These are phyloP conservation scores for Onthophagus taurus DNA, from an alignment of 1,140 invertebrate species.

Conservation along the genomic window DNA sequence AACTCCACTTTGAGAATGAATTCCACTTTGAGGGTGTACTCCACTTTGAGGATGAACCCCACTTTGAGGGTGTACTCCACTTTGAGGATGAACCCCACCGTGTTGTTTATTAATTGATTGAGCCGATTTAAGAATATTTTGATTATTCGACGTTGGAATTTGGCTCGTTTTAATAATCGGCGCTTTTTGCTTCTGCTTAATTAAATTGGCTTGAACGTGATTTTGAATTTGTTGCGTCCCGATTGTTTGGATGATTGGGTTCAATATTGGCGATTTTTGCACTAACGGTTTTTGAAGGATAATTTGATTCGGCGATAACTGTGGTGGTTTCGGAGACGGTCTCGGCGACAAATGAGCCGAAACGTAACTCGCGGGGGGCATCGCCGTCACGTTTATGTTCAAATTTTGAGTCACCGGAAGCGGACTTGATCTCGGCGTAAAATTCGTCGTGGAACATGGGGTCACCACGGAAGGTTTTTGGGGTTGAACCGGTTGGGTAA, in stretches of 20 bases:
- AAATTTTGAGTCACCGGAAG: slow-evolving; percentile 26
- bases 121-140: no score
- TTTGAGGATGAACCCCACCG: no score
- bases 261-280: slow-evolving; percentile 17
- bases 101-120: no score
- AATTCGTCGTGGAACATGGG: slow-evolving; percentile 5
- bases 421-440: slow-evolving; percentile 14
- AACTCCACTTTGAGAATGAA: no score
- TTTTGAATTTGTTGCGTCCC: background rate
- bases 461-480: slow-evolving; percentile 16
- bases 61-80: no score
- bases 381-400: slow-evolving; percentile 24
- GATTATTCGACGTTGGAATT: slow-evolving; percentile 1
- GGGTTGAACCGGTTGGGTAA: slow-evolving; percentile 20
- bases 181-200: background rate
- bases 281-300: slow-evolving; percentile 4
- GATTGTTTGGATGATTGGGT: no score
- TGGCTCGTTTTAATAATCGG: slow-evolving; percentile 1
- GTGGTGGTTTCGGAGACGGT: slow-evolving; percentile 26
- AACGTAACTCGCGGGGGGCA: slow-evolving; percentile 14
- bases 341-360: slow-evolving; percentile 28
- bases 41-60: no score
- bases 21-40: no score
- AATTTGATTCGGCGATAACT: slow-evolving; percentile 28
- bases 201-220: slow-evolving; percentile 1